phyloP scores from a whole-genome alignment of 2,888 invertebrate species.

The Clusia tigrina region DNA sequence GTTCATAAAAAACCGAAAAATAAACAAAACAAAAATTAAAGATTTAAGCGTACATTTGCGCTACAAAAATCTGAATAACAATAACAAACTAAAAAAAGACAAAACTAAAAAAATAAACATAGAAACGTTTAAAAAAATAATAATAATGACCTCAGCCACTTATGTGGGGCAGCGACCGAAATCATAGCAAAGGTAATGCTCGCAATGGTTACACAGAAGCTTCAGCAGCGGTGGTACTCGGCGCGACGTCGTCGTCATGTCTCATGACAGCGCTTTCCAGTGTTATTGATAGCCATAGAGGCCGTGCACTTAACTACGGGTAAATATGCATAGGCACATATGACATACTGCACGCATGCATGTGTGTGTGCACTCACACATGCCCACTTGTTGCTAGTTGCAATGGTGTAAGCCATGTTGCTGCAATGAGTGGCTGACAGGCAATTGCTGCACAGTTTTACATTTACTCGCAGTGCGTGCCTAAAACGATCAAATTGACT shows the following conservation, averaged over 20 bases:
- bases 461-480: background rate
- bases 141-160: conserved; percentile 51
- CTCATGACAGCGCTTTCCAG: conserved; percentile 3
- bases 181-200: conserved; percentile 29
- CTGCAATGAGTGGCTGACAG: too few species aligned
- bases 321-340: too few species aligned
- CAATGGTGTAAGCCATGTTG: too few species aligned
- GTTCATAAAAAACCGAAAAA: background rate
- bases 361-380: too few species aligned
- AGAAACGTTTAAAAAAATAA: conserved; percentile 38
- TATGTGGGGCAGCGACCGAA: conserved; percentile 48
- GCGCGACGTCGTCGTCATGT: conserved; percentile 19
- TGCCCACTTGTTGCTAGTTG: too few species aligned
- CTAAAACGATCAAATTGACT: background rate
- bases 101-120: conserved; percentile 18
- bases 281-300: background rate
- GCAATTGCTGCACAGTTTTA: background rate
- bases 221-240: conserved; percentile 1
- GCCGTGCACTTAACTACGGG: too few species aligned
- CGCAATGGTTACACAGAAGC: background rate
- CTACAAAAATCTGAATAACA: too few species aligned
- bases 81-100: background rate
- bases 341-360: too few species aligned
- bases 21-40: background rate
- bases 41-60: background rate